Conservation (phyloP, 30 jellyfish, hydroid and myxozoan species). For the Hydractinia symbiolongicarpus region DNA sequence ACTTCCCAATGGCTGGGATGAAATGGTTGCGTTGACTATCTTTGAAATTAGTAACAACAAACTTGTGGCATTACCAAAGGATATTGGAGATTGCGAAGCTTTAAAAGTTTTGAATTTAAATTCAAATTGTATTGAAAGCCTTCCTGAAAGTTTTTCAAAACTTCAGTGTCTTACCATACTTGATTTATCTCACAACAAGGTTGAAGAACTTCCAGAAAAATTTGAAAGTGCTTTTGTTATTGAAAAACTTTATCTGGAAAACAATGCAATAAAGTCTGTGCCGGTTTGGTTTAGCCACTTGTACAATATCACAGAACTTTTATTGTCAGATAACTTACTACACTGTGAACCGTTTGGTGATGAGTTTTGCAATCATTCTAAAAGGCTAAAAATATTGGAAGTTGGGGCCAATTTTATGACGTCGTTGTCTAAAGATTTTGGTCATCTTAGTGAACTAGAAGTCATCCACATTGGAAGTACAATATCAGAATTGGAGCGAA, state of each 20-base stretch:
- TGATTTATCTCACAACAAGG: slow-evolving; percentile 44
- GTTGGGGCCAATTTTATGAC: slow-evolving; percentile 74
- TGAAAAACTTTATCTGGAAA: slow-evolving; percentile 52
- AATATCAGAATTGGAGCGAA: slow-evolving; percentile 71
- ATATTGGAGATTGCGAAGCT: slow-evolving; percentile 35
- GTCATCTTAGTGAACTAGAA: slow-evolving; percentile 39
- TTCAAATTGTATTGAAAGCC: slow-evolving; percentile 30
- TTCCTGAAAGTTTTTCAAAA: slow-evolving; percentile 49
- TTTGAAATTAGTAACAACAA: slow-evolving; percentile 67
- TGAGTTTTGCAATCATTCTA: slow-evolving; percentile 45
- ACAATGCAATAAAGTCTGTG: slow-evolving; percentile 39
- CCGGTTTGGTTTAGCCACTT: slow-evolving; percentile 79
- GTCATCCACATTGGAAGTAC: slow-evolving; percentile 72
- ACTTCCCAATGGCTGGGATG: slow-evolving; percentile 34
- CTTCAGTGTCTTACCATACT: slow-evolving; percentile 40
- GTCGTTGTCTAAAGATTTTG: slow-evolving; percentile 61
- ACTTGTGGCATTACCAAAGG: slow-evolving; percentile 39
- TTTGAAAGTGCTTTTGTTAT: slow-evolving; percentile 35
- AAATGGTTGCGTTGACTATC: slow-evolving; percentile 21
- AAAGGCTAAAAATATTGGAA: slow-evolving; percentile 20
- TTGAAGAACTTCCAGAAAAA: slow-evolving; percentile 39
- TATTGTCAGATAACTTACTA: slow-evolving; percentile 53
- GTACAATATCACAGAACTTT: slow-evolving; percentile 40
- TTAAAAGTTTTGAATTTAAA: slow-evolving; percentile 47
- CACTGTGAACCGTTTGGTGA: slow-evolving; percentile 38